Base-by-base conservation (phyloP, 2,888 invertebrate species). In the Deilephila elpenor region DNA sequence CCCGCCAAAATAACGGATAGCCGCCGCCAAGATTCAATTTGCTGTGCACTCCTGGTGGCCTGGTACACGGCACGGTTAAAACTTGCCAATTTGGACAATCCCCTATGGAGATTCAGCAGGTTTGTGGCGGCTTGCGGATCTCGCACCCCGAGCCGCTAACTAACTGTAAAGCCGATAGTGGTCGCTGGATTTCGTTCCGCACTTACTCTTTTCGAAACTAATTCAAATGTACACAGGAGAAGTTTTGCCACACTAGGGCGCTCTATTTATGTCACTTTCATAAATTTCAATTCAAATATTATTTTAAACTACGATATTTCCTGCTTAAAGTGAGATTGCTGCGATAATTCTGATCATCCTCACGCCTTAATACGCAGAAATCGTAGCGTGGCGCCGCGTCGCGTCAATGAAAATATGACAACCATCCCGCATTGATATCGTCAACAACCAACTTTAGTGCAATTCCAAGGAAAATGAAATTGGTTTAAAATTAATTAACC, bases 1-100 rank as follows among this genome's bases (percentile, higher is more conserved):
- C 11, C 64, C 78, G 80, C 81, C 84, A 84, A 79, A 81, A 83
- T 86, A 87, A 86, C 84, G 82, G 84, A 84, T 81, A 79, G 79
- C 81, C 77, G 73, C 77, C 80, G 89, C 88, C 88, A 88, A 89
- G 84, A 89, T 90, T 90, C 87, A 89, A 89, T 91, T 89, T 89
- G 84, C 87, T 82, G 81, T 82, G 86, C 87, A 85, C 87, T 88
- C 80, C 84, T 83, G 83, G 81, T 73, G 72, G 75, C 83, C 84
- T 82, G 83, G 83, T 85, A 79, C 77, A 78, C 77, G 74, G 75
- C 77, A 78, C 82, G 82, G 83, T 84, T 86, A 83, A 84, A 88
- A 87, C 85, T 85, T 88, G 87, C 88, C 87, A 88, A 90, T 89
- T 89, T 88, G 85, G 82, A 87, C 84, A 82, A 85, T 84, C 81